Evolutionary conservation across 2,113 vertebrate genomes (phyloP), one percentile per base, ranked within the genome.

Genomic region (Coregonus clupeaformis): DNA sequence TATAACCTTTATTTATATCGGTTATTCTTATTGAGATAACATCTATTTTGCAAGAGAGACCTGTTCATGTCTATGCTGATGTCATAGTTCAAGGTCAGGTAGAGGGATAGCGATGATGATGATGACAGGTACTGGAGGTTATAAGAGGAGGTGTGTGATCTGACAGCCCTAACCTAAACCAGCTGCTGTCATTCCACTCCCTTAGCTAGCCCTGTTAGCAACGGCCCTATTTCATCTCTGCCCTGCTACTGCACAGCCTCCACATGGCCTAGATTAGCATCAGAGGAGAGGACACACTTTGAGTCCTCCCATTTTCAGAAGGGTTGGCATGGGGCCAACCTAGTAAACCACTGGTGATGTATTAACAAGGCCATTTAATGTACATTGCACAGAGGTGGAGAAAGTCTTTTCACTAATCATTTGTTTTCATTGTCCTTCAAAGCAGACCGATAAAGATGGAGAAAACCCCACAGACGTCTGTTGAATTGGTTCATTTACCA

Each of bases 241-340:
- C 25, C n/a, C n/a, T 24, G 57, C n/a, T 9, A 1, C 49, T 29
- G 5, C 27, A 14, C 63, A 29, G 27, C 63, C 63, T n/a, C 65
- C n/a, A 7, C 57, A 16, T 60, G 57, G 57, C 57, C 5, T n/a
- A 60, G 73, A 85, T 87, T 79, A 81, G 80, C 78, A 77, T 87
- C 76, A 86, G 79, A 82, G 72, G 81, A 82, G 79, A 84, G 80
- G 80, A 49, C 77, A 52, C 30, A 71, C 80, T 82, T 85, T 85
- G 77, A 85, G 85, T 74, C 76, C 81, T 80, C 70, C 77, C 0
- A 36, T 79, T 75, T 78, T 83, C 30, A 81, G 84, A 84, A 85
- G 82, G 74, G 82, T 87, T 87, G 83, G 77, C 73, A 32, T 2
- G 29, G 65, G 18, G 18, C 75, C 74, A 47, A 76, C 80, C 69